Evolutionary conservation across 2,888 invertebrate species (phyloP).

Genomic region (Callinectes sapidus): DNA sequence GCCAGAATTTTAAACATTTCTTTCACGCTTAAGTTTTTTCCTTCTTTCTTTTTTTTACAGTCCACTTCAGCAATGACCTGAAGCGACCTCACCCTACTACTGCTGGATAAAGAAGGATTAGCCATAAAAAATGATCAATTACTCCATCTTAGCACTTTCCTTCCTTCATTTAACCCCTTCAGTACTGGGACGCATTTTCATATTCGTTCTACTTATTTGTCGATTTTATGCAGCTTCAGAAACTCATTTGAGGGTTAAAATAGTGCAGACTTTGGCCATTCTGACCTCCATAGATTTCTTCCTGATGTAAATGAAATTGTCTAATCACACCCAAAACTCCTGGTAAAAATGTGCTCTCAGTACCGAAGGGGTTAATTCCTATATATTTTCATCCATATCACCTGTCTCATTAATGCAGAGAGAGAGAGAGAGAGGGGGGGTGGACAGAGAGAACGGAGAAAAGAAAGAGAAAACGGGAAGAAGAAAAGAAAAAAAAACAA

Average conservation of each 20-base stretch:
- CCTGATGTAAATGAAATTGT: too few species aligned
- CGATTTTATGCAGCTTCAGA: too few species aligned
- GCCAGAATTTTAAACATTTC: background rate
- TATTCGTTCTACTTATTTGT: too few species aligned
- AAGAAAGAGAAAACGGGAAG: background rate
- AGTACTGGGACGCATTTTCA: too few species aligned
- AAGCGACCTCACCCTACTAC: too few species aligned
- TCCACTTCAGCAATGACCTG: background rate
- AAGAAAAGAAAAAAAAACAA: background rate
- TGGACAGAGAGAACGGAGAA: background rate
- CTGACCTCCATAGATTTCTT: too few species aligned
- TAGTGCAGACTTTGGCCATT: too few species aligned
- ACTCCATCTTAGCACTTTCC: background rate
- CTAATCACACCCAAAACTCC: too few species aligned
- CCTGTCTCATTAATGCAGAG: background rate
- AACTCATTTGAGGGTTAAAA: too few species aligned
- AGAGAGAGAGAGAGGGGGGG: background rate
- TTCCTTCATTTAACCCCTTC: background rate
- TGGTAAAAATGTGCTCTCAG: too few species aligned
- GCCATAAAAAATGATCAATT: background rate
- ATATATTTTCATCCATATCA: background rate
- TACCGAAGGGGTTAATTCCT: too few species aligned
- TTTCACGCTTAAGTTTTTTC: background rate
- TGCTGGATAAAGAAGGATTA: background rate
- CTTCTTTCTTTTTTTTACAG: too few species aligned